A percentile compares a stretch with the other conserved stretches of the same genome.
These are phyloP conservation scores for Catharus fuscescens DNA, from an alignment of 2,113 vertebrate species.

Conservation along the genomic window DNA sequence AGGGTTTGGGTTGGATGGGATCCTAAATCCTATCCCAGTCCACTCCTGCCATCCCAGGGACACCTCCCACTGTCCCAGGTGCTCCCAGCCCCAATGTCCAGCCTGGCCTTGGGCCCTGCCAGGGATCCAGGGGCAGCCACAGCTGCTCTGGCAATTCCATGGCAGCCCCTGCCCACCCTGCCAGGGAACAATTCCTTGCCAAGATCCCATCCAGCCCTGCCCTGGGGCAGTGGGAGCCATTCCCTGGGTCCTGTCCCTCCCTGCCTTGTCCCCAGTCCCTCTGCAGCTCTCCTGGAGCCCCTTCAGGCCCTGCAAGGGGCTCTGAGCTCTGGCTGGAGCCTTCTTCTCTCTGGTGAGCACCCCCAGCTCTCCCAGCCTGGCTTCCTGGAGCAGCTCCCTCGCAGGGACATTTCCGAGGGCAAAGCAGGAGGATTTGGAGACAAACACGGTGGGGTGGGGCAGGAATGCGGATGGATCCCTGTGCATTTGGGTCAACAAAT, in stretches of 20 bases:
- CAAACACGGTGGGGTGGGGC: too few species aligned
- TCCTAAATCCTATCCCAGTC: too few species aligned
- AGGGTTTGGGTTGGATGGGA: neutral
- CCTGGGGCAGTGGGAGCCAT: too few species aligned
- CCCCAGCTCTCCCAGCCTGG: neutral
- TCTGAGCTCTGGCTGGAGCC: neutral
- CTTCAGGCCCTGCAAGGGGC: neutral
- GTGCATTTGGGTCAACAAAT: neutral
- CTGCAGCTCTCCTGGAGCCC: too few species aligned
- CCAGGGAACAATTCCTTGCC: too few species aligned
- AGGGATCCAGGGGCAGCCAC: too few species aligned
- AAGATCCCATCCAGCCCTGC: too few species aligned
- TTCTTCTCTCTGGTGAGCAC: neutral
- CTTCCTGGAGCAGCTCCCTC: neutral
- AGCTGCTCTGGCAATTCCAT: too few species aligned
- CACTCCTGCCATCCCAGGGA: neutral
- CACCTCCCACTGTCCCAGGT: neutral
- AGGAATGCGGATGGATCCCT: too few species aligned
- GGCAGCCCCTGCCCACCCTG: too few species aligned
- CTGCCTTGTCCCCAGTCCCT: too few species aligned
- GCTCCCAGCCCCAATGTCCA: neutral
- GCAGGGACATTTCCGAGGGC: rapidly evolving
- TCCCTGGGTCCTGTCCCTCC: too few species aligned
- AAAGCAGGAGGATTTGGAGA: neutral
- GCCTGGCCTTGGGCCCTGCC: neutral